Evolutionary conservation across 2,113 vertebrate species (phyloP).

Genomic region (Triplophysa dalaica): DNA sequence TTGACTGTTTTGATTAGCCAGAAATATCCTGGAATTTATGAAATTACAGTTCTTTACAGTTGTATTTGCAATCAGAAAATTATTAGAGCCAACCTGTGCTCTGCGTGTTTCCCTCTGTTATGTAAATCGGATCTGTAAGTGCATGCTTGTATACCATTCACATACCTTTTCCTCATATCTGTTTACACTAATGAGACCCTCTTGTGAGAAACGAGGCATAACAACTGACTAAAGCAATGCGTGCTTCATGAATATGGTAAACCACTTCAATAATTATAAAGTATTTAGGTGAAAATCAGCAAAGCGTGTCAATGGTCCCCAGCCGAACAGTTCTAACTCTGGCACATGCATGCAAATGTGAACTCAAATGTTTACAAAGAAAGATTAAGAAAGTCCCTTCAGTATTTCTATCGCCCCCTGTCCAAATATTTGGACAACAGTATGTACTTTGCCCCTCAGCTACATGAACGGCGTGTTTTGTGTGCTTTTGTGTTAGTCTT

Average conservation of each 20-base stretch:
- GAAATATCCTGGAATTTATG: neutral
- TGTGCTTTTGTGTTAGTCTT: neutral
- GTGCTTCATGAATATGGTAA: conserved; percentile 35
- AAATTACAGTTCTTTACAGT: neutral
- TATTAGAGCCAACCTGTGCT: neutral
- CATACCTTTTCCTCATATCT: conserved; percentile 12
- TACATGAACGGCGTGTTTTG: neutral
- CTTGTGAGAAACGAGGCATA: conserved; percentile 16
- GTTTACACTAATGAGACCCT: conserved; percentile 39
- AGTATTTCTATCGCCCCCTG: conserved; percentile 44
- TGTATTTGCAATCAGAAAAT: neutral
- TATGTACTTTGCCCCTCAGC: conserved; percentile 17
- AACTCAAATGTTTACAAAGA: conserved; percentile 39
- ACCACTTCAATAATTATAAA: conserved; percentile 9
- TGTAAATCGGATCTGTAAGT: conserved; percentile 4
- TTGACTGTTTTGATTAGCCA: neutral
- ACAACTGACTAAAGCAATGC: conserved; percentile 12
- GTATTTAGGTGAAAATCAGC: conserved; percentile 31
- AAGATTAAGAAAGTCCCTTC: conserved; percentile 16
- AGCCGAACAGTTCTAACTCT: conserved; percentile 11
- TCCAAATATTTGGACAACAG: conserved; percentile 59
- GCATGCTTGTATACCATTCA: conserved; percentile 5
- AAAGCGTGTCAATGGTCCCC: neutral
- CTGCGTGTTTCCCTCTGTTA: neutral
- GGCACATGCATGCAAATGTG: neutral